These are phyloP conservation scores for Melanotus villosus DNA, from an alignment of 2,888 invertebrate species.

Conservation along the genomic window DNA sequence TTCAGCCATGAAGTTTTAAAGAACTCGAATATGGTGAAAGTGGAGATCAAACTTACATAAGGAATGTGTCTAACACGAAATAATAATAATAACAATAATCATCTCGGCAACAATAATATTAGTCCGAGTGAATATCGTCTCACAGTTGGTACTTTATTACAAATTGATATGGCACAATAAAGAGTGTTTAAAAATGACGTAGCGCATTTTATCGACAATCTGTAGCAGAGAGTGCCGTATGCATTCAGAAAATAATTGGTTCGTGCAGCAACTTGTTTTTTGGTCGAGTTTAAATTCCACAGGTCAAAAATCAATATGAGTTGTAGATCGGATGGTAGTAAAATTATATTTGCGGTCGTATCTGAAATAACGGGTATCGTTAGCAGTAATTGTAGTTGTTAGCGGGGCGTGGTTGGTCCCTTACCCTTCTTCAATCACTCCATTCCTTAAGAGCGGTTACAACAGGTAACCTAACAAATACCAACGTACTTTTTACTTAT, in stretches of 20 bases:
- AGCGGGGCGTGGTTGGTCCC: conserved; percentile 60
- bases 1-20: too few relatives aligned
- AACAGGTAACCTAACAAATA: conserved; percentile 25
- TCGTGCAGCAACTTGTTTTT: conserved; percentile 46
- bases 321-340: conserved; percentile 59
- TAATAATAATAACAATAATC: too few relatives aligned
- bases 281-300: conserved; percentile 43
- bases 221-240: conserved; percentile 26
- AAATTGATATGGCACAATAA: conserved; percentile 17
- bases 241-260: conserved; percentile 45
- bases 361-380: conserved; percentile 63
- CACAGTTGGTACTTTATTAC: conserved; percentile 16
- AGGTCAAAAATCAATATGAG: conserved; percentile 48
- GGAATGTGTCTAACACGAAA: too few relatives aligned
- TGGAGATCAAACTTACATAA: too few relatives aligned
- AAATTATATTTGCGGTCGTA: conserved; percentile 62
- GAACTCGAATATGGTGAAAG: too few relatives aligned
- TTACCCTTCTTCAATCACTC: conserved; percentile 49
- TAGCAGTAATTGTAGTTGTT: conserved; percentile 63
- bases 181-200: conserved; percentile 23
- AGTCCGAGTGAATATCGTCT: too few relatives aligned
- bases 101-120: too few relatives aligned
- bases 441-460: conserved; percentile 49
- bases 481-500: conserved; percentile 18
- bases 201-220: conserved; percentile 20